Conservation (phyloP, 2,797 vertebrate species). For the Psittacula echo region DNA sequence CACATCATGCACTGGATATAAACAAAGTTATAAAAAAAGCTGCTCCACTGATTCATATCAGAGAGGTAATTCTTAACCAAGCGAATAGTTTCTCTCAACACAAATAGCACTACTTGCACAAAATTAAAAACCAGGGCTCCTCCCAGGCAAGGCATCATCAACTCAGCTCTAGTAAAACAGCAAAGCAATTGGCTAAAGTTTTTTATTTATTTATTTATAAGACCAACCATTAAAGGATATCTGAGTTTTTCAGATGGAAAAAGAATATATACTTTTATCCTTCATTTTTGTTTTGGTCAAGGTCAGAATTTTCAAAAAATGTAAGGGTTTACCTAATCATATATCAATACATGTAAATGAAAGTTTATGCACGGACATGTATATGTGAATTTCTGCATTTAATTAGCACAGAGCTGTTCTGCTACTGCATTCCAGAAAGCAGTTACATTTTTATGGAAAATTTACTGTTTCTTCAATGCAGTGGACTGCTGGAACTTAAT, state of each 20-base stretch:
- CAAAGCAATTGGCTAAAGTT: background rate
- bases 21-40: background rate
- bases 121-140: background rate
- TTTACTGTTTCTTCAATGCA: constrained; percentile 11
- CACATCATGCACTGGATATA: background rate
- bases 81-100: background rate
- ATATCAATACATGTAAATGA: background rate
- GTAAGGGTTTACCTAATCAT: background rate
- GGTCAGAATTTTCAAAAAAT: background rate
- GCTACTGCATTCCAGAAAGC: background rate
- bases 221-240: background rate
- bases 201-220: background rate
- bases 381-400: constrained; percentile 38
- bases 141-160: background rate
- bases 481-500: constrained; percentile 37
- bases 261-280: background rate
- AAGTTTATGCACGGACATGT: background rate
- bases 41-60: background rate
- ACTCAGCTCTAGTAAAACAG: background rate
- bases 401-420: background rate
- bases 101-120: background rate
- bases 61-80: background rate
- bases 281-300: background rate
- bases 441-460: constrained; percentile 38
- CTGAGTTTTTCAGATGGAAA: constrained; percentile 4